Base-by-base conservation (phyloP, 1,140 invertebrate genomes). In the Paracyclopina nana region DNA sequence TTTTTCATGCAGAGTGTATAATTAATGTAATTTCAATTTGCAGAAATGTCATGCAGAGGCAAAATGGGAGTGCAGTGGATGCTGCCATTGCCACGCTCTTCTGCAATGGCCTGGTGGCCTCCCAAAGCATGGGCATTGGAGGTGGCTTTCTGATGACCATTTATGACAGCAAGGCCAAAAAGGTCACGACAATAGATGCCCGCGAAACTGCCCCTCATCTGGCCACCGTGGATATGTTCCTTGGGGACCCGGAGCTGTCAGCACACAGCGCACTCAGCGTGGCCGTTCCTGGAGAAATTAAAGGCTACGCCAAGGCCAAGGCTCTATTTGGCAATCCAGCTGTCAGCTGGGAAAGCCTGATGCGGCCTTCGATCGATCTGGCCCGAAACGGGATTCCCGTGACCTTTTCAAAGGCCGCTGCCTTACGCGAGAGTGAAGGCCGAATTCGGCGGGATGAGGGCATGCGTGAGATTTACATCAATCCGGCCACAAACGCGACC, bases 41-140 rank as follows among this genome's bases (percentile, higher is more conserved):
- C 59, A 85, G 83, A 57, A 65, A 76, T 14, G 77, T 87, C 2
- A 62, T 92, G 1, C 57, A 72, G 18, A 66, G 69, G 50, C n/a
- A n/a, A n/a, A 82, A 82, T 61, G 88, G 87, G 0, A 83, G 79
- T 55, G 85, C 82, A 0, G 79, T 90, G 11, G 88, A 94, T 63
- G 80, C 84, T 1, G 75, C 82, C 0, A 75, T 94, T 20, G 78
- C 83, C 0, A 66, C 80, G 0, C 66, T 86, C 58, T 76, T 92
- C 52, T 92, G 87, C 69, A 79, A 82, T 57, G 82, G 85, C 0
- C 70, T 92, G 0, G 68, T 82, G 11, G 80, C 85, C 59, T 70
- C 79, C 55, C 82, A 91, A 56, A 83, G 79, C 59, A 78, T 85
- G 70, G 88, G 88, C 0, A 59, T 76, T 43, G 55, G 55, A 12